These are phyloP conservation scores for Tachysurus vachellii DNA, from an alignment of 2,113 vertebrate genomes.

Conservation along the genomic window DNA sequence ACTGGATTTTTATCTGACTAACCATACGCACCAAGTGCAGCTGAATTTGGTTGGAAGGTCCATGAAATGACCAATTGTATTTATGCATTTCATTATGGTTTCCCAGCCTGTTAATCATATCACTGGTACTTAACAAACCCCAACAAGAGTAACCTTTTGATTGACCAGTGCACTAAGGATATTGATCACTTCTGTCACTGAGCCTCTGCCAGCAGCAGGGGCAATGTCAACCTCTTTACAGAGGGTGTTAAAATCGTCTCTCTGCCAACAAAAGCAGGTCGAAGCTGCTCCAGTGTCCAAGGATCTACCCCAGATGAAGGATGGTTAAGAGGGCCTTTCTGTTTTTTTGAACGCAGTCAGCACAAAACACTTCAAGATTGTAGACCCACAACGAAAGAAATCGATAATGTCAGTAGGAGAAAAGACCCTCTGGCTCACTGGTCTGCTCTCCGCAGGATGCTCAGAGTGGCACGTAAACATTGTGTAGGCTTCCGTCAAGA, in stretches of 20 bases:
- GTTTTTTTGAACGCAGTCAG: conserved; percentile 57
- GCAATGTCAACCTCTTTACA: conserved; percentile 42
- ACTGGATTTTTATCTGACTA: background rate
- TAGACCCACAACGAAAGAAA: conserved; percentile 60
- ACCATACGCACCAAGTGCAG: background rate
- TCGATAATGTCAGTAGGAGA: conserved; percentile 61
- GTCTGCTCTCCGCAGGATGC: background rate
- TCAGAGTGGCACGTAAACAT: conserved; percentile 36
- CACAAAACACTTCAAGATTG: conserved; percentile 54
- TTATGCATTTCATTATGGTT: background rate
- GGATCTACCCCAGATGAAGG: conserved; percentile 51
- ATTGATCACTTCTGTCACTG: conserved; percentile 48
- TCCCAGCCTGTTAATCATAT: background rate
- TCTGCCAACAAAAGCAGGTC: conserved; percentile 46
- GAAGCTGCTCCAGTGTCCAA: conserved; percentile 54
- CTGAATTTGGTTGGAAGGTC: background rate
- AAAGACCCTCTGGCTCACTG: conserved; percentile 47
- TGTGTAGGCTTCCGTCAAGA: conserved; percentile 3
- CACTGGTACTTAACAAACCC: background rate
- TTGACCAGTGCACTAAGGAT: conserved; percentile 35
- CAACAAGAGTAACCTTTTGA: background rate
- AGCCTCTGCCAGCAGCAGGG: conserved; percentile 34
- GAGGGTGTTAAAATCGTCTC: conserved; percentile 38
- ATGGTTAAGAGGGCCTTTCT: conserved; percentile 52
- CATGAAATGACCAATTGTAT: background rate